Conservation (phyloP, 92 coral and sea anemone species). For the Metridium senile region DNA sequence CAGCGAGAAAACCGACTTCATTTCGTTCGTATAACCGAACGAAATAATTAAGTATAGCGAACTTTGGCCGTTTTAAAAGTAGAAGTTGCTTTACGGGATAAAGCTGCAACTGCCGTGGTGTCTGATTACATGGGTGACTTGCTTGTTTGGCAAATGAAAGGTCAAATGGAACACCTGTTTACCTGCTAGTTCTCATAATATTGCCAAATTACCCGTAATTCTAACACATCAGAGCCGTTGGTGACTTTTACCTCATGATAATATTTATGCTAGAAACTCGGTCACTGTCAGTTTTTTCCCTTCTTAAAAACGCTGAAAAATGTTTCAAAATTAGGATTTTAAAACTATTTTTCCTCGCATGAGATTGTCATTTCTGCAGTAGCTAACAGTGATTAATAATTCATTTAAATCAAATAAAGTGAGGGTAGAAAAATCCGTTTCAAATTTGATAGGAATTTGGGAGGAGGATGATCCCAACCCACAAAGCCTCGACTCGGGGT, state of each 20-base stretch:
- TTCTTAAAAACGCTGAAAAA: neutral
- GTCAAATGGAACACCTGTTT: constrained; percentile 15
- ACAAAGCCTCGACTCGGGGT: neutral
- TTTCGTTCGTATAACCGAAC: constrained; percentile 3
- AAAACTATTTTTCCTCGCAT: too few species aligned
- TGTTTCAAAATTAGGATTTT: too few species aligned
- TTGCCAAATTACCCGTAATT: constrained; percentile 6
- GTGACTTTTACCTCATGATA: neutral
- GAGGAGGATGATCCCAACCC: neutral
- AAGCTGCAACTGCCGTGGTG: constrained; percentile 10
- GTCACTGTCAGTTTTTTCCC: neutral
- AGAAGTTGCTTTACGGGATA: neutral
- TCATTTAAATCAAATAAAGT: neutral
- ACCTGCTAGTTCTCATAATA: constrained; percentile 20
- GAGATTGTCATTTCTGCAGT: too few species aligned
- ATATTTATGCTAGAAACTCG: neutral
- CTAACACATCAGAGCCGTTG: neutral
- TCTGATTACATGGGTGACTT: constrained; percentile 41
- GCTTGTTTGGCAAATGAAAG: constrained; percentile 16
- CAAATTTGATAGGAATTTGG: neutral
- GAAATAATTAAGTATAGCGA: neutral
- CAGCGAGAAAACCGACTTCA: neutral
- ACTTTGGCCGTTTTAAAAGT: neutral
- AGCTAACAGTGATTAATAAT: neutral
- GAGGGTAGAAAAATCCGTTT: neutral